Conservation (phyloP, 2,113 vertebrate species). For the Scolopax mira region DNA sequence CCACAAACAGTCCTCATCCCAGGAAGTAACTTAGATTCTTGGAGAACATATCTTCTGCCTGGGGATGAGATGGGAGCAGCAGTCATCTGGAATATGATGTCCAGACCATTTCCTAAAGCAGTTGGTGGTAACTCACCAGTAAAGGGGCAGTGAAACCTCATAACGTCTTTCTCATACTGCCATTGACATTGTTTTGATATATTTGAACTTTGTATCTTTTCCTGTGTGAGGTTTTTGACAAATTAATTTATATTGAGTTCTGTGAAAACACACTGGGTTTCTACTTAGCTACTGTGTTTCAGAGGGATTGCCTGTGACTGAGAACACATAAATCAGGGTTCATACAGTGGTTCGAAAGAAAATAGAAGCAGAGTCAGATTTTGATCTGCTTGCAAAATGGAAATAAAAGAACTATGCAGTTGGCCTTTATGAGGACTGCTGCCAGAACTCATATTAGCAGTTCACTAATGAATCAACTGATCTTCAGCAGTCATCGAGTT, state of each 20-base stretch:
- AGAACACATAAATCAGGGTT: background rate
- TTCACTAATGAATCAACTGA: background rate
- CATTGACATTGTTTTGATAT: background rate
- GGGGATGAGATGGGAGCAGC: background rate
- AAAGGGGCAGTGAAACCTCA: background rate
- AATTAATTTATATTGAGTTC: background rate
- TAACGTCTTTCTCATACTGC: background rate
- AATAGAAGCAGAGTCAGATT: background rate
- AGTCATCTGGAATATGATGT: rapidly evolving
- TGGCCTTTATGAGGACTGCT: background rate
- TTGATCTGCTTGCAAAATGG: background rate
- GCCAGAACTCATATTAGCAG: rapidly evolving
- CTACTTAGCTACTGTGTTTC: background rate
- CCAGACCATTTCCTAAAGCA: background rate
- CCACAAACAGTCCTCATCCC: background rate
- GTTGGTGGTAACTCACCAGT: background rate
- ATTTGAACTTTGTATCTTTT: background rate
- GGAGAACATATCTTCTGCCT: background rate
- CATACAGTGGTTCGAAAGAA: background rate
- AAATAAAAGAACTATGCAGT: background rate
- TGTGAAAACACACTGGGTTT: background rate
- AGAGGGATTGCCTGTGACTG: background rate
- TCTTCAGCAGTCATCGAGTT: background rate
- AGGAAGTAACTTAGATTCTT: background rate
- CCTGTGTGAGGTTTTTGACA: background rate